These are phyloP conservation scores for Gymnarchus niloticus DNA, from an alignment of 2,113 vertebrate species.

Conservation along the genomic window DNA sequence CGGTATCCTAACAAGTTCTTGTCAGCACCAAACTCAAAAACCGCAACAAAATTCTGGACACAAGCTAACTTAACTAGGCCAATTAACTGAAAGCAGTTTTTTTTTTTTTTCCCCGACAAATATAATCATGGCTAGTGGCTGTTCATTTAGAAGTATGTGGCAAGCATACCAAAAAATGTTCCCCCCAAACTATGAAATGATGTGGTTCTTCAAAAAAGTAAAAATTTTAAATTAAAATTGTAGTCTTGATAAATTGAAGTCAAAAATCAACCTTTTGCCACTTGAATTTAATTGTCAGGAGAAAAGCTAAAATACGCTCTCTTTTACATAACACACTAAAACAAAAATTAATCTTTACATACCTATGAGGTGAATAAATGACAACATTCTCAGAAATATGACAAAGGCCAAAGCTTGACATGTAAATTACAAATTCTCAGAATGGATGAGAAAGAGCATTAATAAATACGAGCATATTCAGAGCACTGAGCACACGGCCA, in stretches of 20 bases:
- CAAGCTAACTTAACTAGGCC: background rate
- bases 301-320: background rate
- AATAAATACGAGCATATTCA: conserved; percentile 10
- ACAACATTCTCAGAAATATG: conserved; percentile 3
- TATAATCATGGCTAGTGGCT: background rate
- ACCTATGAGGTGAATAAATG: background rate
- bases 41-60: background rate
- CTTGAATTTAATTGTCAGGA: background rate
- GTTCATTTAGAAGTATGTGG: conserved; percentile 60
- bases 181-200: conserved; percentile 48
- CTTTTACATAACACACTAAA: background rate
- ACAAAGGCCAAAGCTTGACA: background rate
- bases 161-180: no score
- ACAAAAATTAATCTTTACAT: background rate
- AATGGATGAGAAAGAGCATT: background rate
- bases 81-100: background rate
- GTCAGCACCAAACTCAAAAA: background rate
- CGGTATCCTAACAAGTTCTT: background rate
- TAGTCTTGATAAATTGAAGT: background rate
- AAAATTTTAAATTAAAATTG: background rate
- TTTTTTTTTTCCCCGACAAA: background rate
- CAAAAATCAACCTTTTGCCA: background rate
- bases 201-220: background rate
- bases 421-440: conserved; percentile 5
- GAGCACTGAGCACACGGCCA: background rate